These are phyloP conservation scores for Myotis yumanensis DNA, from an alignment of 2,113 vertebrate species.

Conservation along the genomic window DNA sequence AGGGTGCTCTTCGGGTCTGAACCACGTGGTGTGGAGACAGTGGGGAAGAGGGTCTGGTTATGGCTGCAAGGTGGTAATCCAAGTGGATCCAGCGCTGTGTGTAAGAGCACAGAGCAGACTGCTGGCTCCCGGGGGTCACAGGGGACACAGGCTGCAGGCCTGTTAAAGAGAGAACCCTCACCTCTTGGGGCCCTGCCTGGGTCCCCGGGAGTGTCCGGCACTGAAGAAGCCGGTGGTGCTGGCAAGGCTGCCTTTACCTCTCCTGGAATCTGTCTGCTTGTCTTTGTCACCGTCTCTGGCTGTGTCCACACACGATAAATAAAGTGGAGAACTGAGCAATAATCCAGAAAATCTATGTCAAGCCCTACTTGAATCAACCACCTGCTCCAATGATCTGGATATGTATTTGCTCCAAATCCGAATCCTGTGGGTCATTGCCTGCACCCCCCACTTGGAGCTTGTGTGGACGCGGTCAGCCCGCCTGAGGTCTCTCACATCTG, in stretches of 20 bases:
- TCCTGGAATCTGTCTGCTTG: not conserved
- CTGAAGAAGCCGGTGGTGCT: not conserved
- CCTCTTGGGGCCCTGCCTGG: not conserved
- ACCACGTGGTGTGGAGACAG: too few relatives aligned
- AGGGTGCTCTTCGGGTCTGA: not conserved
- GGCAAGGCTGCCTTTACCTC: too few relatives aligned
- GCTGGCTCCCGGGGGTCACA: not conserved
- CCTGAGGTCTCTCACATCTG: not conserved
- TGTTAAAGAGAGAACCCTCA: not conserved
- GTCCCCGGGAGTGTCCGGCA: not conserved
- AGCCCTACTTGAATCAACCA: not conserved
- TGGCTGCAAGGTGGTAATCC: not conserved
- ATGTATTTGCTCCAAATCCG: rapidly evolving
- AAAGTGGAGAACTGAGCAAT: not conserved
- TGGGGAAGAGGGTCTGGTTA: not conserved
- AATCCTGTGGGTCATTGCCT: not conserved
- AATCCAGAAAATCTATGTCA: not conserved
- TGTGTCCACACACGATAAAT: not conserved
- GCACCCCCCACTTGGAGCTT: too few relatives aligned
- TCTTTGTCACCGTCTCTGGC: not conserved
- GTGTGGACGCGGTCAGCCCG: rapidly evolving
- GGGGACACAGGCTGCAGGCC: not conserved
- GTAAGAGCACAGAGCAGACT: not conserved
- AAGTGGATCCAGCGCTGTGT: not conserved
- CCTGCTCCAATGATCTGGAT: not conserved